A percentile compares a stretch with the other conserved stretches of the same genome.
These are phyloP conservation scores for Cynopterus sphinx DNA, from an alignment of 2,797 vertebrate genomes.

Conservation along the genomic window DNA sequence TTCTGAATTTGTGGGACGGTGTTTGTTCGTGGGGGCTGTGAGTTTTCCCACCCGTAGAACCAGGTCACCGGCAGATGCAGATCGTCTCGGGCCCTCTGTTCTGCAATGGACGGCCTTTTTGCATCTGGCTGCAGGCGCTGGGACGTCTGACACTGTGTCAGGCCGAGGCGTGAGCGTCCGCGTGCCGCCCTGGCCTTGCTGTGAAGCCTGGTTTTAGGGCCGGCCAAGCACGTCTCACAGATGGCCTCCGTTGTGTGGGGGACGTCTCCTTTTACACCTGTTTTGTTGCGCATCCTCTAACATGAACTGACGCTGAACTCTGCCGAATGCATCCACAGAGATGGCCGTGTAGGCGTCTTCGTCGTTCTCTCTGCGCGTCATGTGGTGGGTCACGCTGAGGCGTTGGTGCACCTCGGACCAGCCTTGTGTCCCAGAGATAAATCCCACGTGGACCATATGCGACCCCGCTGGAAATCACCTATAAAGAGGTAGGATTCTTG, in stretches of 20 bases:
- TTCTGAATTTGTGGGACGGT: background rate
- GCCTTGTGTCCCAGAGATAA: background rate
- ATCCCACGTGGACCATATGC: background rate
- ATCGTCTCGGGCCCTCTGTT: background rate
- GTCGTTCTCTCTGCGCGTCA: background rate
- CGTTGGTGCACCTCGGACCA: background rate
- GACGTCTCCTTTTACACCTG: background rate
- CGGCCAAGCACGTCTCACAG: background rate
- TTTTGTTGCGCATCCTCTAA: background rate
- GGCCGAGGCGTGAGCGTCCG: background rate
- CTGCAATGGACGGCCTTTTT: too few relatives aligned
- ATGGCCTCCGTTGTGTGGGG: background rate
- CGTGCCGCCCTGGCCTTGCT: background rate
- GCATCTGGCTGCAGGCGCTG: too few relatives aligned
- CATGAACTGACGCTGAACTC: background rate
- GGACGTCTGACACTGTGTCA: background rate
- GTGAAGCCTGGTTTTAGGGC: background rate
- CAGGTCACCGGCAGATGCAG: background rate
- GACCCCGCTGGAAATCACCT: background rate
- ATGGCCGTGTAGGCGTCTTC: background rate
- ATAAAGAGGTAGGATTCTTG: background rate
- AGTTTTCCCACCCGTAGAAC: background rate
- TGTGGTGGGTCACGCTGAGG: background rate
- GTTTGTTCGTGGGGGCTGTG: background rate
- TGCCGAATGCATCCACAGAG: background rate